phyloP scores from a whole-genome alignment of 2,113 vertebrate species.

The Morone saxatilis region DNA sequence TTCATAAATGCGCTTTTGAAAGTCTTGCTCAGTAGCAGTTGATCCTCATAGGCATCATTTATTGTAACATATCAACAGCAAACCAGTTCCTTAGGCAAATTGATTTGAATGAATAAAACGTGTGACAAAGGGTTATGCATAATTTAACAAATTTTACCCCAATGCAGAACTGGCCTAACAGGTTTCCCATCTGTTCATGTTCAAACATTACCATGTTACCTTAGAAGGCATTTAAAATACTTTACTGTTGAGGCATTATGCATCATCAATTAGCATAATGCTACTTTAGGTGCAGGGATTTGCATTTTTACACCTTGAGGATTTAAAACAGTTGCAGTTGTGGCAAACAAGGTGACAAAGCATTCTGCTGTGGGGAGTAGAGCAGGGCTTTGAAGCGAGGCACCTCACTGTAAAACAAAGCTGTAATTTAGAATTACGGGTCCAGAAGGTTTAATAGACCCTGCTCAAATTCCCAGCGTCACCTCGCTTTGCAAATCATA shows the following conservation, averaged over 20 bases:
- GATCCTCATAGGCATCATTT: conserved; percentile 8
- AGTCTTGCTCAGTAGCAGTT: not conserved
- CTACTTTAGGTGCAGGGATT: conserved; percentile 62
- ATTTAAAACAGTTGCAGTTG: conserved; percentile 62
- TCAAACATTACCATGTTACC: conserved; percentile 36
- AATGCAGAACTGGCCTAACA: conserved; percentile 16
- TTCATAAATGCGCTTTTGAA: not conserved
- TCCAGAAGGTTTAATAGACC: conserved; percentile 62
- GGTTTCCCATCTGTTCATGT: conserved; percentile 44
- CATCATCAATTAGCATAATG: conserved; percentile 75
- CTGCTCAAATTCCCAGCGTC: conserved; percentile 45
- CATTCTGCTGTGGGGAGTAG: conserved; percentile 36
- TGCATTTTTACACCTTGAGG: conserved; percentile 69
- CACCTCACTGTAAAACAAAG: conserved; percentile 70
- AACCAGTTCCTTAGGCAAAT: not conserved
- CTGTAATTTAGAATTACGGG: conserved; percentile 64
- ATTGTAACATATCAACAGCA: conserved; percentile 24
- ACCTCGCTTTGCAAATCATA: conserved; percentile 59
- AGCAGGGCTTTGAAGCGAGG: conserved; percentile 54
- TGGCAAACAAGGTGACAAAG: conserved; percentile 71
- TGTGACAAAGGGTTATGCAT: conserved; percentile 43
- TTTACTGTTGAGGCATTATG: conserved; percentile 55
- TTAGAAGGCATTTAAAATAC: conserved; percentile 48
- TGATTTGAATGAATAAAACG: conserved; percentile 19
- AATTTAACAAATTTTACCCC: conserved; percentile 33